A percentile compares a stretch with the other conserved stretches of the same genome.
These are phyloP conservation scores for Drosophila tsacasi DNA, from an alignment of 1,140 invertebrate species.

Conservation along the genomic window DNA sequence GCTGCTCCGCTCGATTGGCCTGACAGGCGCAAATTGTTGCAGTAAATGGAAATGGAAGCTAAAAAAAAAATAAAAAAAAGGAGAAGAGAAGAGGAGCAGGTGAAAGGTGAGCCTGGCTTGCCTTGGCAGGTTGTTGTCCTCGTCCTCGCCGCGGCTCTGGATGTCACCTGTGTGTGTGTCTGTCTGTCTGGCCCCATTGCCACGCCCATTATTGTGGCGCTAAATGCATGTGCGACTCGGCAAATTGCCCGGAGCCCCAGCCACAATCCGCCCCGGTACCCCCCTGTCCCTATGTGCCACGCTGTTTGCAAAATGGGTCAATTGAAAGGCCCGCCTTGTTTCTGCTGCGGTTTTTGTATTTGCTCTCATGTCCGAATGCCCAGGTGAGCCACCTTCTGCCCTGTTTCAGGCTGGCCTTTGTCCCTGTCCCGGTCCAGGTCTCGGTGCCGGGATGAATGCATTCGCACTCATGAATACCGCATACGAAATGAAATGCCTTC, in stretches of 20 bases:
- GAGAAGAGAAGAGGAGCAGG: not conserved
- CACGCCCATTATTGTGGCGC: constrained; percentile 52
- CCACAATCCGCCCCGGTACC: not conserved
- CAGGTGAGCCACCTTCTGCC: not conserved
- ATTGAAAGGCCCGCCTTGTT: constrained; percentile 44
- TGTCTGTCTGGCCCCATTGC: constrained; percentile 33
- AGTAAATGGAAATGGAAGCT: constrained; percentile 16
- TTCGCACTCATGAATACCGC: constrained; percentile 44
- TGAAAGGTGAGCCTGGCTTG: constrained; percentile 26
- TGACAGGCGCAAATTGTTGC: constrained; percentile 35
- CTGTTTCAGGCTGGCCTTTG: constrained; percentile 19
- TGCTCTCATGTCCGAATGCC: constrained; percentile 8
- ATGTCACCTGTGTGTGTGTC: constrained; percentile 35
- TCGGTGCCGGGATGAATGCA: constrained; percentile 22
- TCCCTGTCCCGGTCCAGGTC: not conserved
- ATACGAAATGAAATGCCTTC: constrained; percentile 19
- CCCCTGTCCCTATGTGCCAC: not conserved
- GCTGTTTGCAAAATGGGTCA: constrained; percentile 62
- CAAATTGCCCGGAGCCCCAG: constrained; percentile 23
- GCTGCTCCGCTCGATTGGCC: constrained; percentile 55
- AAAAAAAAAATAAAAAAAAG: not conserved
- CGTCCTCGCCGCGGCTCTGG: constrained; percentile 13
- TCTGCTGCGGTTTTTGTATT: constrained; percentile 29
- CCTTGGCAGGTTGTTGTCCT: constrained; percentile 73
- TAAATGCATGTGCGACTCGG: constrained; percentile 24